These are phyloP conservation scores for Odontocolon sp. DNA, from an alignment of 2,888 invertebrate species.

Conservation along the genomic window DNA sequence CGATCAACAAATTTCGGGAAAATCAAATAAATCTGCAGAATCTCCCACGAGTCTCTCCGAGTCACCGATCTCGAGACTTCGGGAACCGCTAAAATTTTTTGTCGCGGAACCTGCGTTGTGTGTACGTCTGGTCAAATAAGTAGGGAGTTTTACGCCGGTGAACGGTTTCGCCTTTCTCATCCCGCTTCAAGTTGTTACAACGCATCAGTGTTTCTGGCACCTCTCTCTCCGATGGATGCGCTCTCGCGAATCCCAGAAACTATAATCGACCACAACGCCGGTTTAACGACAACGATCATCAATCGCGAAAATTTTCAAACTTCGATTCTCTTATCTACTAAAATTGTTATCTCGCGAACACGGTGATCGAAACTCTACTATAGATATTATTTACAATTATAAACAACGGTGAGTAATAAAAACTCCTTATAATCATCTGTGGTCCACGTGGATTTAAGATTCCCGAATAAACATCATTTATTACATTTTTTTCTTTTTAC, in stretches of 20 bases:
- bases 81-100: too few relatives aligned
- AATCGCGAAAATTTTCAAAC: background rate
- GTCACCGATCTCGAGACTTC: too few relatives aligned
- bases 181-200: conserved; percentile 53
- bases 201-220: conserved; percentile 75
- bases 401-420: conserved; percentile 5
- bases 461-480: too few relatives aligned
- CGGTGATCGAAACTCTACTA: background rate
- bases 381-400: background rate
- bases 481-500: too few relatives aligned
- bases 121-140: conserved; percentile 65
- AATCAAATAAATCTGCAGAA: too few relatives aligned
- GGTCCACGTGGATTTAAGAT: too few relatives aligned
- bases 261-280: conserved; percentile 38
- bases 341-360: conserved; percentile 1
- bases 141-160: conserved; percentile 75
- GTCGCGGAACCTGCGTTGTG: too few relatives aligned
- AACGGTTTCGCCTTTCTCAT: conserved; percentile 74
- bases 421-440: too few relatives aligned
- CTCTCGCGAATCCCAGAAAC: conserved; percentile 59
- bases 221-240: conserved; percentile 76
- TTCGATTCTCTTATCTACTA: conserved; percentile 1
- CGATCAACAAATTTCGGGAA: too few relatives aligned
- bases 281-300: background rate
- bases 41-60: too few relatives aligned